Evolutionary conservation across 2,113 vertebrate species (phyloP).

Genomic region (Xenopus tropicalis): UCB_Xtro_10.0 CM004449.2:83988501-83989000

Average conservation of each 20-base stretch:
- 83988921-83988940: neutral
- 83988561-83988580: neutral
- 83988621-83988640: slow-evolving; percentile 21
- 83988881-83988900: rapidly evolving
- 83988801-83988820: slow-evolving; percentile 42
- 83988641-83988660: neutral
- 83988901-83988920: neutral
- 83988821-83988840: slow-evolving; percentile 44
- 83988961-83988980: neutral
- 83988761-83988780: slow-evolving; percentile 51
- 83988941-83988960: neutral
- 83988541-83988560: neutral
- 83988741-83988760: slow-evolving; percentile 51
- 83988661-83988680: too few species aligned
- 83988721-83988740: neutral
- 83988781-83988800: slow-evolving; percentile 45
- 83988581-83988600: slow-evolving; percentile 4
- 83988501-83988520: slow-evolving; percentile 44
- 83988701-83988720: too few species aligned
- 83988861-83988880: rapidly evolving
- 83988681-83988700: too few species aligned
- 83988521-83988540: slow-evolving; percentile 6
- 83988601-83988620: slow-evolving; percentile 19
- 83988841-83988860: slow-evolving; percentile 9
- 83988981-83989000: too few species aligned